Evolutionary conservation across 2,888 invertebrate species (phyloP), one percentile per base, ranked within the genome.

Genomic region (Erynnis tages): DNA sequence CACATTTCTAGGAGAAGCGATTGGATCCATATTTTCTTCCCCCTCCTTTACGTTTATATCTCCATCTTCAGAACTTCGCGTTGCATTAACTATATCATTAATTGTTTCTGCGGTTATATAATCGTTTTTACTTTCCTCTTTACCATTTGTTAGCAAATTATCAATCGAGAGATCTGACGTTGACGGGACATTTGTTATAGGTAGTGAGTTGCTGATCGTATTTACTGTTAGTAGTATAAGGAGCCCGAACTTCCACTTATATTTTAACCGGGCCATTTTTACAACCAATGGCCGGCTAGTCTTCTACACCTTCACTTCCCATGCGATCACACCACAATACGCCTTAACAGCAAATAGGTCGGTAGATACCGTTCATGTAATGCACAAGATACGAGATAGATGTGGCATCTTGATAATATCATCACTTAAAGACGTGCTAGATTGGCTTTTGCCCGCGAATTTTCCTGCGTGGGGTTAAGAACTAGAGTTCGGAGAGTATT

Each of bases 181-280:
- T 61, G 8, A 55, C 53, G 0, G 55, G 61, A 37, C 59, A 55
- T 30, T 53, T 52, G 19, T 60, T 55, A 75, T 65, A 0, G 82
- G 80, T 8, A 80, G 62, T 1, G 76, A 73, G 59, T 70, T 71
- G 11, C 63, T 65, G 23, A 67, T 67, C 56, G 71, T 72, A 17
- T 76, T 55, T 44, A 72, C 21, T 35, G 73, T 46, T 47, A 73
- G 59, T 53, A 58, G 69, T 3, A 62, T 55, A 50, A 74, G 58
- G 16, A 79, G 57, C 46, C 66, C 49, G 14, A 69, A 67, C 58
- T 70, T 72, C 75, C 81, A 79, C 61, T 77, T 77, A 32, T 66
- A 65, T 59, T 70, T 77, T 41, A 63, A 69, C 71, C 76, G 66
- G 60, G 61, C 76, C 85, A 85, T 84, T 76, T 71, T 79, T 54